Conservation (phyloP, 2,797 vertebrate genomes). For the Sebastes paucispinis region DNA sequence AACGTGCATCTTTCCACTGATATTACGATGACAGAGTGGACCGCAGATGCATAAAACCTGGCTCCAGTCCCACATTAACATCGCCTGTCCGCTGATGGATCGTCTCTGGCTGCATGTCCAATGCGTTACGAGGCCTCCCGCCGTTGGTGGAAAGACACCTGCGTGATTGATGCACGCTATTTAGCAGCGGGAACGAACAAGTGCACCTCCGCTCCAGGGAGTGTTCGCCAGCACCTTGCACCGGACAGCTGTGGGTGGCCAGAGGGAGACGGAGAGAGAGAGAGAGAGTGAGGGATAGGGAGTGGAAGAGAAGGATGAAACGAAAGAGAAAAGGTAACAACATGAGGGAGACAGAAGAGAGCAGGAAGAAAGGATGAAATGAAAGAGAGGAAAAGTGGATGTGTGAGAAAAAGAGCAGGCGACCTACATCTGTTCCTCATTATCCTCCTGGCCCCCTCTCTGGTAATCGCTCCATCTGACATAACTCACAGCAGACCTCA, state of each 20-base stretch:
- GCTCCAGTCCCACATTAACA: conserved; percentile 54
- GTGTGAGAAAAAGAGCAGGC: conserved; percentile 62
- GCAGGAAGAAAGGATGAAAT: conserved; percentile 26
- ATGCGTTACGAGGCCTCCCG: conserved; percentile 55
- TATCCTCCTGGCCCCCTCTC: conserved; percentile 85
- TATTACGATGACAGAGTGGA: conserved; percentile 43
- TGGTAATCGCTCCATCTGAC: conserved; percentile 92
- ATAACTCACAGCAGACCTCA: conserved; percentile 88
- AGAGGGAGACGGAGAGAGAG: conserved; percentile 73
- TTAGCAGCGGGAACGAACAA: conserved; percentile 71
- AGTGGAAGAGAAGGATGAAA: neutral
- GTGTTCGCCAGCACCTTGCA: conserved; percentile 85
- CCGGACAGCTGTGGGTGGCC: conserved; percentile 90
- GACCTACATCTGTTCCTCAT: conserved; percentile 93
- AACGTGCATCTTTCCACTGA: conserved; percentile 2
- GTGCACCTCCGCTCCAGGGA: conserved; percentile 86
- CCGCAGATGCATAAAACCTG: conserved; percentile 58
- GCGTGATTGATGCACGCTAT: conserved; percentile 71
- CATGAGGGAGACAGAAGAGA: conserved; percentile 62
- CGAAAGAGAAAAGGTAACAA: neutral
- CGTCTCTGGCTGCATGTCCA: conserved; percentile 57
- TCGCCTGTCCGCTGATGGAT: conserved; percentile 63
- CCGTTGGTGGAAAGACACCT: conserved; percentile 61
- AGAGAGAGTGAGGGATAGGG: conserved; percentile 10
- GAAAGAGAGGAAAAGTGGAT: conserved; percentile 38